Evolutionary conservation across 1,140 invertebrate species (phyloP).

Genomic region (Thaumatotibia leucotreta): DNA sequence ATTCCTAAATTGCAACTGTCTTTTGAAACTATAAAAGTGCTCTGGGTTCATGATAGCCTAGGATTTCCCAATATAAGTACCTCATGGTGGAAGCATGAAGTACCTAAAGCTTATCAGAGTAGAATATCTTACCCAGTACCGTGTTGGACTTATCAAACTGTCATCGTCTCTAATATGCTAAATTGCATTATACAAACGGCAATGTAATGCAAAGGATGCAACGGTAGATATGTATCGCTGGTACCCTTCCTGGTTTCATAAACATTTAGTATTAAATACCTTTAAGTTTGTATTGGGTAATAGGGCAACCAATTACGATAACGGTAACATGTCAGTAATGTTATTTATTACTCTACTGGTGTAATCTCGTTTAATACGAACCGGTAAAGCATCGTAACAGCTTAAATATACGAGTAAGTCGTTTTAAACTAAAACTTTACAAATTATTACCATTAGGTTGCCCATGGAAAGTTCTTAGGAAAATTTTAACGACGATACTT

Average conservation of each 20-base stretch:
- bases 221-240: background rate
- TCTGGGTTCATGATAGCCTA: too few species aligned
- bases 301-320: background rate
- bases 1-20: too few species aligned
- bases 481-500: background rate
- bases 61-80: too few species aligned
- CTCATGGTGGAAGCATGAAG: too few species aligned
- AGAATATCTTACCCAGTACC: background rate
- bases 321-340: background rate
- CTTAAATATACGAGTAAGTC: background rate
- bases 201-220: background rate
- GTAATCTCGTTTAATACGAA: background rate
- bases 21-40: too few species aligned
- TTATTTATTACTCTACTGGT: background rate
- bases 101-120: background rate
- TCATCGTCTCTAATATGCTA: background rate
- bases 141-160: background rate
- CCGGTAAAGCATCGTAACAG: background rate
- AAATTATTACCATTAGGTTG: too few species aligned
- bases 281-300: background rate
- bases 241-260: background rate
- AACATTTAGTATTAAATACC: background rate
- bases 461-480: background rate
- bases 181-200: background rate
- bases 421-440: background rate